Evolutionary conservation across 2,888 invertebrate genomes (phyloP), one percentile per base, ranked within the genome.

Genomic region (Rugalucina vietnamica): DNA sequence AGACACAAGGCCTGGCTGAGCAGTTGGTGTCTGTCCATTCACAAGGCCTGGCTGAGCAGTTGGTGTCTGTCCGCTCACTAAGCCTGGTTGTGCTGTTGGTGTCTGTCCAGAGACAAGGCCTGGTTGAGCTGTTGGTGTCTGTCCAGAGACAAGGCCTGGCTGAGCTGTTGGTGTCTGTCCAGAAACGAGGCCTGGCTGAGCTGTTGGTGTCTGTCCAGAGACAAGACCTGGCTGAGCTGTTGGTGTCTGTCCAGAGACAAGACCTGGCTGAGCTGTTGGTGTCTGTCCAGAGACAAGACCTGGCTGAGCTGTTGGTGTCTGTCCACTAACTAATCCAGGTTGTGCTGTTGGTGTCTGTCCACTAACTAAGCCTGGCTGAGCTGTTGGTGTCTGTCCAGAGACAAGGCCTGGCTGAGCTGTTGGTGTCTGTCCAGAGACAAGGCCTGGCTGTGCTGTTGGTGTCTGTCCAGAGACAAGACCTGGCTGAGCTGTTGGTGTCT

Each of bases 251-350:
- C 84, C 85, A 36, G 81, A 69, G 21, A 71, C 37, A 27, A 76
- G 39, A 32, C 85, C 77, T 77, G 86, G 88, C 54, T 82, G 71
- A 29, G 84, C 84, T 50, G 84, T 81, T 84, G 85, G 84, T 69
- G 81, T 71, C 27, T 81, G 76, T 65, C 85, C 88, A 73, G 81
- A 71, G 12, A 70, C 27, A 49, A 81, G 65, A 49, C 82, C 78
- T 80, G 85, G 86, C 50, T 79, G 70, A 57, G 86, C 84, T 60
- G 85, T 8, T 60, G 73, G 73, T 43, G 49, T 4, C 27, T 43
- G n/a, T 57, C 75, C 75, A 69, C 36, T 29, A 2, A 27, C 36
- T 8, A 54, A n/a, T 0, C 72, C 49, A 65, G 74, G 57, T 36
- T 54, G 34, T 21, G 34, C 80, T 36, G 74, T 65, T 74, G 74